Conservation (phyloP, 2,888 invertebrate genomes). For the Steromphala cineraria region DNA sequence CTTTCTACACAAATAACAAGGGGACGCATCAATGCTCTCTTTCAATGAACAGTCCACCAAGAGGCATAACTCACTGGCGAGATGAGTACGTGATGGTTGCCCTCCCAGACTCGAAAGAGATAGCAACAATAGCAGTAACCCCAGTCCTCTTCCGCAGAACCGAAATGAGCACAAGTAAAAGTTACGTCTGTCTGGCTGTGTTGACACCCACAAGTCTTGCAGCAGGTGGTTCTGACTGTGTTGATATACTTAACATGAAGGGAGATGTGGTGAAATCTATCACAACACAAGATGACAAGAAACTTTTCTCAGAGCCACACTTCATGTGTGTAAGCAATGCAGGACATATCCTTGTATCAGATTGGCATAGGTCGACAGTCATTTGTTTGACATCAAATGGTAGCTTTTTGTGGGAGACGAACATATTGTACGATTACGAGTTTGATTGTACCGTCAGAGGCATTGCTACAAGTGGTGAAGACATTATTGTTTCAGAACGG, state of each 20-base stretch:
- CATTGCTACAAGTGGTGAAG: too few species aligned
- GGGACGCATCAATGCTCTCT: background rate
- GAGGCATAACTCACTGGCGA: background rate
- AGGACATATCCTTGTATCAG: background rate
- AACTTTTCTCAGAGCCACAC: background rate
- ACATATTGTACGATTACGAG: too few species aligned
- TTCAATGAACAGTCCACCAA: background rate
- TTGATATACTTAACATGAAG: background rate
- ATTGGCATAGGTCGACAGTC: background rate
- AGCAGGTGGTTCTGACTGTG: background rate
- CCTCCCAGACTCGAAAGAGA: background rate
- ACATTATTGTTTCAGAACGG: too few species aligned
- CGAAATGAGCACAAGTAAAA: background rate
- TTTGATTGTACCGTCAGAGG: too few species aligned
- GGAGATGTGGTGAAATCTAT: background rate
- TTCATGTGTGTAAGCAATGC: background rate
- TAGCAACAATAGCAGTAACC: background rate
- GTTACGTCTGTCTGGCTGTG: background rate
- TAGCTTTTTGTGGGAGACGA: background rate
- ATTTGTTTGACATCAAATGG: background rate
- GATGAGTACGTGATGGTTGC: background rate
- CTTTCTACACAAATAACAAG: background rate
- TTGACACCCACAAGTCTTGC: background rate
- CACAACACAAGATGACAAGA: background rate
- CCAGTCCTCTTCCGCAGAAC: background rate